phyloP scores from a whole-genome alignment of 30 jellyfish, hydroid and myxozoan species.

The Hydra vulgaris region DNA sequence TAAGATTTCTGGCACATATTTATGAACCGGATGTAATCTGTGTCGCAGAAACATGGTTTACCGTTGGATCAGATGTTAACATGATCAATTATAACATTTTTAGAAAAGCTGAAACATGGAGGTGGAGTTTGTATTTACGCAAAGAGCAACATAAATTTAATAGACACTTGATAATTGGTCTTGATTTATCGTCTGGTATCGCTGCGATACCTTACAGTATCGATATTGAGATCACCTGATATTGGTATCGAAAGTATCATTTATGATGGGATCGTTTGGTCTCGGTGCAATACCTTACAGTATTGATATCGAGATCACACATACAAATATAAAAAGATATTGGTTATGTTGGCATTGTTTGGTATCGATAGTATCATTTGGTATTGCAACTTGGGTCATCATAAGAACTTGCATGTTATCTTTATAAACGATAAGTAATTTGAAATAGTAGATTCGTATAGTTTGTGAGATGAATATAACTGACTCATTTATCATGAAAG shows the following conservation, averaged over 20 bases:
- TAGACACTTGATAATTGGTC: too few species aligned
- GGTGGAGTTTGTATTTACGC: too few species aligned
- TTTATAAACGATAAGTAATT: background rate
- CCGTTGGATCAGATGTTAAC: too few species aligned
- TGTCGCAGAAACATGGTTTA: too few species aligned
- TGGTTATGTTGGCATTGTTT: background rate
- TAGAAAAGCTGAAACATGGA: too few species aligned
- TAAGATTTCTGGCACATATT: too few species aligned
- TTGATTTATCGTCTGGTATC: background rate
- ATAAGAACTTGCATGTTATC: background rate
- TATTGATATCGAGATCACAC: background rate
- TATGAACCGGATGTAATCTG: too few species aligned
- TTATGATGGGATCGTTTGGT: background rate
- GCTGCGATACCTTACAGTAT: background rate
- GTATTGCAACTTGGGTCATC: background rate
- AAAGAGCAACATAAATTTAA: too few species aligned
- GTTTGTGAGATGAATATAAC: background rate
- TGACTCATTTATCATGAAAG: background rate
- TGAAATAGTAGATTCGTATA: background rate
- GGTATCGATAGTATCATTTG: background rate
- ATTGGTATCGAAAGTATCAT: background rate
- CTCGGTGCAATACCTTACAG: background rate
- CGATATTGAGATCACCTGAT: background rate
- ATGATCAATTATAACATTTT: too few species aligned
- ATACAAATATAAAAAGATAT: background rate